Evolutionary conservation across 1,140 invertebrate genomes (phyloP), one percentile per base, ranked within the genome.

Genomic region (Drosophila persimilis): DNA sequence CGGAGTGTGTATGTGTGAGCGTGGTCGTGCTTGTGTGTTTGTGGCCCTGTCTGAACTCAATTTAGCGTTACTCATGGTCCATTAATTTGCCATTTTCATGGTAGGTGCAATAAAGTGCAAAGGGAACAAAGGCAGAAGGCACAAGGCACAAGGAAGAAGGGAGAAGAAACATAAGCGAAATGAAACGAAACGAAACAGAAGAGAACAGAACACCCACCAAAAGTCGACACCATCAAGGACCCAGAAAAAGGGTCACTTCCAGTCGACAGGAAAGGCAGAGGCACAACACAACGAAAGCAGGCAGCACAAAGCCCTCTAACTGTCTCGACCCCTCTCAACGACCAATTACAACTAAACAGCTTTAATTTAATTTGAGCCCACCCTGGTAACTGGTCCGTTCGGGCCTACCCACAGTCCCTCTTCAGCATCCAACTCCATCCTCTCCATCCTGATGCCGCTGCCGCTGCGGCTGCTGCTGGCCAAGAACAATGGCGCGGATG

Each of bases 291-390:
- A 9, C 29, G 29, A 31, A 31, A 31, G 35, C 62, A 70, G 46
- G 24, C 24, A 47, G 60, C 58, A 44, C 51, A 64, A 47, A 50
- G 31, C 55, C 54, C 50, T 44, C 52, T 35, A 44, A 39, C 45
- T 46, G 54, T 51, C 56, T 62, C 48, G 73, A 88, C 74, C 83
- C 74, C 81, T 88, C 81, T 86, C 83, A 78, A 81, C 83, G 74
- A 78, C 83, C 81, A 86, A 86, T 88, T 86, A 88, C 83, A 88
- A 73, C 83, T 88, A 88, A 88, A 88, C 83, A 88, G 83, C 83
- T 88, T 88, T 88, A 88, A 88, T 88, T 88, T 88, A 88, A 88
- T 88, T 88, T 88, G 71, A 75, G 70, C 75, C 80, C 63, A 59
- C 61, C 80, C 51, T 39, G 22, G 47, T 43, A 45, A 17, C 46